A percentile compares a stretch with the other conserved stretches of the same genome.
phyloP scores from a whole-genome alignment of 2,888 invertebrate species.

The Epicampocera succincta region DNA sequence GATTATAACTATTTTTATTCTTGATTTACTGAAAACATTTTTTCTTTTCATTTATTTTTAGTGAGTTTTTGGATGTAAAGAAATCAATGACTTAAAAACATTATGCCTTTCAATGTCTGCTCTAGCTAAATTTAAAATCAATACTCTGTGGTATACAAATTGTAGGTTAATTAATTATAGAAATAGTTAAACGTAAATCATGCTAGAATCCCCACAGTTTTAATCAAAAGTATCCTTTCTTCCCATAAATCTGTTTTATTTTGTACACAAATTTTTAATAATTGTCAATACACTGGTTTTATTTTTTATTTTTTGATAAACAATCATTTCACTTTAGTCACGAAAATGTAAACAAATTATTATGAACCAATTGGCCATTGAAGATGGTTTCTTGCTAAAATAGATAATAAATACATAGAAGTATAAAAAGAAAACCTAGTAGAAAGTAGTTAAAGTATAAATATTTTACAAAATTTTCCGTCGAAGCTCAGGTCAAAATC shows the following conservation, averaged over 20 bases:
- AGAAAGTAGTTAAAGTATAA: constrained; percentile 2
- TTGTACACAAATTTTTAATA: constrained; percentile 18
- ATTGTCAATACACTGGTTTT: constrained; percentile 29
- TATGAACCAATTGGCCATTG: constrained; percentile 19
- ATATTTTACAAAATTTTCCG: constrained; percentile 49
- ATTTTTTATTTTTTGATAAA: constrained; percentile 28
- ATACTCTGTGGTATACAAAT: constrained; percentile 41
- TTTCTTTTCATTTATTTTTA: constrained; percentile 48
- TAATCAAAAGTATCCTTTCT: no score
- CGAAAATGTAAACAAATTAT: constrained; percentile 4
- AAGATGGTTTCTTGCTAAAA: constrained; percentile 42
- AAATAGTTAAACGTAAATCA: neutral
- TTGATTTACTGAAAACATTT: constrained; percentile 19
- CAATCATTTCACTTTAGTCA: constrained; percentile 37
- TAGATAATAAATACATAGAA: neutral
- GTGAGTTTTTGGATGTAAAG: constrained; percentile 38
- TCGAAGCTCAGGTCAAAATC: constrained; percentile 54
- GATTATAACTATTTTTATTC: neutral
- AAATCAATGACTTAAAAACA: constrained; percentile 19
- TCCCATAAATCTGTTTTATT: constrained; percentile 12
- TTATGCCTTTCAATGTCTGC: constrained; percentile 63
- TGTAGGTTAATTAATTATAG: constrained; percentile 2
- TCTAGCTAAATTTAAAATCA: constrained; percentile 24
- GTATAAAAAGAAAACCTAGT: constrained; percentile 2
- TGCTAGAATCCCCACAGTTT: no score